Evolutionary conservation across 2,797 vertebrate genomes (phyloP).

Genomic region (Australoheros facetus): DNA sequence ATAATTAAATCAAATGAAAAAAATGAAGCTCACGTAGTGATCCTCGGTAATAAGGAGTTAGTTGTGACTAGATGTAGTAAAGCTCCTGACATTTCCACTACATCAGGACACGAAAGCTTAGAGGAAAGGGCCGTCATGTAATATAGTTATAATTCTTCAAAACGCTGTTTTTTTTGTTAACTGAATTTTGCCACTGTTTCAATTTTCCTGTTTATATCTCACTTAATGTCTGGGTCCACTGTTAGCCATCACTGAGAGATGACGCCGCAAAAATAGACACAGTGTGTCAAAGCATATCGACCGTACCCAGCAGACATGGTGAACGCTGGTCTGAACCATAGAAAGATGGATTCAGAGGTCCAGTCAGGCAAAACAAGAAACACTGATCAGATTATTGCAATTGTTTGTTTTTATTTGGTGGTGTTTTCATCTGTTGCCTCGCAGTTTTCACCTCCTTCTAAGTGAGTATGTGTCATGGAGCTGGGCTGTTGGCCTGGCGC

Average conservation of each 20-base stretch:
- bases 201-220: background rate
- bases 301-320: background rate
- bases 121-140: background rate
- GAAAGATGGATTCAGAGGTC: background rate
- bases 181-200: background rate
- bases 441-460: too few species aligned
- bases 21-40: background rate
- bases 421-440: too few species aligned
- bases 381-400: background rate
- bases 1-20: background rate
- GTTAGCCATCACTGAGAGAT: fast-evolving
- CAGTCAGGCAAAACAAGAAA: background rate
- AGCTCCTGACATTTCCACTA: background rate
- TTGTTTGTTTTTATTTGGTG: too few species aligned
- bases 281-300: background rate
- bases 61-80: background rate
- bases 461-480: too few species aligned
- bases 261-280: background rate
- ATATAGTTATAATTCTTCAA: background rate
- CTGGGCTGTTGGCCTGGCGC: too few species aligned
- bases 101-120: background rate
- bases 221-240: background rate
- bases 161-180: background rate
- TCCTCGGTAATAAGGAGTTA: background rate
- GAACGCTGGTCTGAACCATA: background rate